Evolutionary conservation across 2,113 vertebrate species (phyloP).

Genomic region (Sylvilagus bachmani): DNA sequence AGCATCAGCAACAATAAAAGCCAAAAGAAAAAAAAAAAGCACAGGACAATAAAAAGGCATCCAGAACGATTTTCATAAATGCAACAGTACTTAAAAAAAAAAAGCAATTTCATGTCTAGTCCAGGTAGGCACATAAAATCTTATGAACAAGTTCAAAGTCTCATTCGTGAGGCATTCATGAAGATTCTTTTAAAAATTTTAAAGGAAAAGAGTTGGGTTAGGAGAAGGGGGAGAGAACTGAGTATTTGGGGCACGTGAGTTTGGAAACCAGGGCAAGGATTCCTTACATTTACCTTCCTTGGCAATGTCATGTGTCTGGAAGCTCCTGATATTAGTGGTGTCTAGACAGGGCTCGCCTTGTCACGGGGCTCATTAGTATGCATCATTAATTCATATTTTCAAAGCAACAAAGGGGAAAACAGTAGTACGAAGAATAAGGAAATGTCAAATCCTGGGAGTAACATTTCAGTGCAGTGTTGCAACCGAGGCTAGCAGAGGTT

Average conservation of each 20-base stretch:
- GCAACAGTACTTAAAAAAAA: constrained; percentile 74
- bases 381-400: constrained; percentile 86
- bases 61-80: constrained; percentile 86
- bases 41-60: constrained; percentile 84
- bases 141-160: constrained; percentile 88
- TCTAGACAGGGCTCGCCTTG: constrained; percentile 62
- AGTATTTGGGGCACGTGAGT: neutral
- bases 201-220: constrained; percentile 67
- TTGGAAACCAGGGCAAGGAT: neutral
- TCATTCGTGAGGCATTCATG: constrained; percentile 80
- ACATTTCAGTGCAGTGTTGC: constrained; percentile 77
- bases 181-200: constrained; percentile 69
- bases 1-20: constrained; percentile 84
- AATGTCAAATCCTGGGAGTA: constrained; percentile 81
- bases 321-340: neutral
- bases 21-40: neutral
- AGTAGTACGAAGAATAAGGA: constrained; percentile 81
- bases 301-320: neutral
- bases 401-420: constrained; percentile 81
- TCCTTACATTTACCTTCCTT: neutral
- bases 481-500: constrained; percentile 73
- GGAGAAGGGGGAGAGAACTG: neutral
- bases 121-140: constrained; percentile 88
- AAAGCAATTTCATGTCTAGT: constrained; percentile 83
- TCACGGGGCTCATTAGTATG: constrained; percentile 80